Evolutionary conservation across 1,140 invertebrate genomes (phyloP), one percentile per base, ranked within the genome.

Genomic region (Anastatus disparis): DNA sequence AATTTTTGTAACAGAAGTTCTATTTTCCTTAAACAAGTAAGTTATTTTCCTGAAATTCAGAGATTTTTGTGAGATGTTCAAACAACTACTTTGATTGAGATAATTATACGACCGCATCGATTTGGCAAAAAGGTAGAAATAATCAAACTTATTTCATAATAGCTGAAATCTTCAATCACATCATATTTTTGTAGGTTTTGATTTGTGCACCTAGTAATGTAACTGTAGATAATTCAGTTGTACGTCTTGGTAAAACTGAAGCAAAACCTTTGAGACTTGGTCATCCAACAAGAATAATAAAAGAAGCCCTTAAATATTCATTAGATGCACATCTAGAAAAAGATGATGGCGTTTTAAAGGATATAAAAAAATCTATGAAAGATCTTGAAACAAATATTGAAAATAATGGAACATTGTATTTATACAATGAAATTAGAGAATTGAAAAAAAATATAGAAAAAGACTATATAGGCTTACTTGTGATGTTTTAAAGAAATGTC

Each of bases 161-260:
- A 26, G 55, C 6, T 62, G 56, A 59, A 44, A 35, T 31, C 24
- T 61, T 1, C 40, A 40, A 65, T 35, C 29, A 29, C 52, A 26
- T 35, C 10, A 35, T 38, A 13, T 29, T 13, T 20, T 64, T 20
- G 15, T 65, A 89, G 87, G 78, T 90, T 48, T 76, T 91, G 38
- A 87, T 86, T 10, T 90, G 89, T 83, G 90, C 90, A 27, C 89
- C 90, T 35, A 90, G 89, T 2, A 91, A 91, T 79, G 86, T 91
- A 17, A 89, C 90, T 26, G 89, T 91, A 15, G 89, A 91, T 77
- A 91, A 91, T 81, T 78, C 91, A 70, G 85, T 89, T 7, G 85
- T 88, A 61, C 82, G 85, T 70, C 77, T 91, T 48, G 79, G 78
- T 17, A 65, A 77, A 62, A 76, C 75, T 17, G 72, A 86, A 67